These are phyloP conservation scores for Quadroppia sp. DNA, from an alignment of 2,888 invertebrate genomes.

Conservation along the genomic window DNA sequence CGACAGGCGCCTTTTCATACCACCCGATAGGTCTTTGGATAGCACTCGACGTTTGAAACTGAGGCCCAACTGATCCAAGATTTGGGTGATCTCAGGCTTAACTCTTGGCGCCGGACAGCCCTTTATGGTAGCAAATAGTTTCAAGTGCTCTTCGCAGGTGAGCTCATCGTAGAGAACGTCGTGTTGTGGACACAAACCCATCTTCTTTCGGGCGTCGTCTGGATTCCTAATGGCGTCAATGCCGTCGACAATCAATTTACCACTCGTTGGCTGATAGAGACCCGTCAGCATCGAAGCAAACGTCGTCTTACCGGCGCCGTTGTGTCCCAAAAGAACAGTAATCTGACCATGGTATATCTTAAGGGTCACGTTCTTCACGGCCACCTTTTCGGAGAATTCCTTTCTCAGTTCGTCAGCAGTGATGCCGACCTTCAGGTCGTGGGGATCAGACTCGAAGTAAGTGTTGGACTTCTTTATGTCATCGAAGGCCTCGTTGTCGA, in stretches of 20 bases:
- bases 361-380: slow-evolving; percentile 66
- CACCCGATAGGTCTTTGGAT: slow-evolving; percentile 66
- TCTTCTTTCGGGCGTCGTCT: slow-evolving; percentile 65
- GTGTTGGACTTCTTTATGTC: slow-evolving; percentile 26
- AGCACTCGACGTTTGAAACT: slow-evolving; percentile 39
- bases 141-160: slow-evolving; percentile 74
- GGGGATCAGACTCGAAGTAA: slow-evolving; percentile 41
- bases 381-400: slow-evolving; percentile 54
- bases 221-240: slow-evolving; percentile 62
- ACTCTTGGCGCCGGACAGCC: background rate
- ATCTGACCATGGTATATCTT: slow-evolving; percentile 77
- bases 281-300: slow-evolving; percentile 68
- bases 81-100: background rate
- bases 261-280: slow-evolving; percentile 61
- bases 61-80: slow-evolving; percentile 9
- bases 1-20: slow-evolving; percentile 82
- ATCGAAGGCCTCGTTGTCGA: slow-evolving; percentile 40
- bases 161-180: slow-evolving; percentile 76
- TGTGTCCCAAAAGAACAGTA: slow-evolving; percentile 79
- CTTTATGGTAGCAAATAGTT: slow-evolving; percentile 72
- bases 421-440: slow-evolving; percentile 31
- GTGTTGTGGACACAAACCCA: slow-evolving; percentile 66
- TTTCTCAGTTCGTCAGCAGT: slow-evolving; percentile 35
- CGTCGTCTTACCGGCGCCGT: slow-evolving; percentile 81
- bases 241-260: slow-evolving; percentile 67